Evolutionary conservation across 1,140 invertebrate genomes (phyloP).

Genomic region (Venturia canescens): DNA sequence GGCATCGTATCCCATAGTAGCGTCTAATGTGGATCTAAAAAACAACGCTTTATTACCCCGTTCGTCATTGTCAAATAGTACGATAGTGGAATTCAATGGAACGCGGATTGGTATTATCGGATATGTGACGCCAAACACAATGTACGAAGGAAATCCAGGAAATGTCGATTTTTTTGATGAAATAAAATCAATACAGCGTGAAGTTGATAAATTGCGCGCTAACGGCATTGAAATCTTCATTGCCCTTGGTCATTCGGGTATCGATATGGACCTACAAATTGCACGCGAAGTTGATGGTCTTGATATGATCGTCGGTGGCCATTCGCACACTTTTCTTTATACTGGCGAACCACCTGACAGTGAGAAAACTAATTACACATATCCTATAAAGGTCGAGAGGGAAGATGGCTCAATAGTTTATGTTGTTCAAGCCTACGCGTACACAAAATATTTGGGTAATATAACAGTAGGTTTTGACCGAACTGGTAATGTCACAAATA

Average conservation of each 20-base stretch:
- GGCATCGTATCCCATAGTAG: constrained; percentile 83
- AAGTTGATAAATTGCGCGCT: constrained; percentile 81
- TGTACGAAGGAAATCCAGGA: constrained; percentile 78
- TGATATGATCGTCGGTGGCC: constrained; percentile 92
- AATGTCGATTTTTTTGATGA: constrained; percentile 87
- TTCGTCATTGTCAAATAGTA: constrained; percentile 80
- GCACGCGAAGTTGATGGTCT: constrained; percentile 87
- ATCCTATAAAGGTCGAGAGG: constrained; percentile 87
- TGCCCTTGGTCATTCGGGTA: constrained; percentile 93
- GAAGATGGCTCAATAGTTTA: constrained; percentile 84
- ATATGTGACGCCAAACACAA: constrained; percentile 91
- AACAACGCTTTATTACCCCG: constrained; percentile 80
- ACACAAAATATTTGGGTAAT: constrained; percentile 93
- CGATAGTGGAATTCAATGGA: constrained; percentile 80
- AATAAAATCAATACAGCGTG: constrained; percentile 82
- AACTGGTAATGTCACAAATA: constrained; percentile 83
- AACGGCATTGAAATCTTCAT: constrained; percentile 91
- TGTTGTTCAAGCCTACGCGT: constrained; percentile 94
- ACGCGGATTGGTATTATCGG: constrained; percentile 90
- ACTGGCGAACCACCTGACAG: constrained; percentile 81
- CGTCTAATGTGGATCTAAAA: constrained; percentile 86
- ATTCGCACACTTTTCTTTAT: constrained; percentile 93
- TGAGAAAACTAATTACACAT: constrained; percentile 84
- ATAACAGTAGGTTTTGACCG: constrained; percentile 85
- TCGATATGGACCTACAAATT: constrained; percentile 85